Percentiles rank a stretch among this genome's conserved stretches.
Evolutionary conservation across 2,113 vertebrate species (phyloP).

Genomic region (Aptenodytes patagonicus): DNA sequence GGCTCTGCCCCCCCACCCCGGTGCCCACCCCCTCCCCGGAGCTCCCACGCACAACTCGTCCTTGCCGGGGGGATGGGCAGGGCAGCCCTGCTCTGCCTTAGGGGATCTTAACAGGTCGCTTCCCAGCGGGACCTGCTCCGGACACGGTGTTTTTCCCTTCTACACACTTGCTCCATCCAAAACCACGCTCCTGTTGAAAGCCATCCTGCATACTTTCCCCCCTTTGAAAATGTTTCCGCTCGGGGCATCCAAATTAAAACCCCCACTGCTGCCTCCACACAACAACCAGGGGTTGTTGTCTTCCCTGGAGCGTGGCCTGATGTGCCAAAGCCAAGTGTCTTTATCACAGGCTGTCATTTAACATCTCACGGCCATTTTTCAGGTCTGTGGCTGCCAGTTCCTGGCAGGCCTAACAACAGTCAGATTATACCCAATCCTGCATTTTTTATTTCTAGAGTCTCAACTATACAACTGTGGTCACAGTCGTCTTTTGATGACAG

Average conservation of each 20-base stretch:
- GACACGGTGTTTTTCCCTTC: background rate
- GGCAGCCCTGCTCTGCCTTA: background rate
- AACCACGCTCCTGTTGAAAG: background rate
- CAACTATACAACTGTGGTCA: background rate
- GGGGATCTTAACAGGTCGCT: background rate
- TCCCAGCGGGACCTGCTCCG: background rate
- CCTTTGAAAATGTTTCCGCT: background rate
- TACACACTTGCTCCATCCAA: background rate
- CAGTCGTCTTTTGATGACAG: background rate
- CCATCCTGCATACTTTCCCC: background rate
- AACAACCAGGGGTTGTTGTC: background rate
- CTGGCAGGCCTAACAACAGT: background rate
- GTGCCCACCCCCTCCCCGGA: background rate
- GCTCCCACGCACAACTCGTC: background rate
- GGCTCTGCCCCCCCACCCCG: background rate
- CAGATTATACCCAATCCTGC: background rate
- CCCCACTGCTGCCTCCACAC: background rate
- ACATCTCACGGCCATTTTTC: background rate
- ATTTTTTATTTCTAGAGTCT: background rate
- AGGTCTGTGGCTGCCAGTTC: background rate
- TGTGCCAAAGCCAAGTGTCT: background rate
- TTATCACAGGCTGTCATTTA: background rate
- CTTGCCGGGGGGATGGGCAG: background rate
- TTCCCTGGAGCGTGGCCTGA: background rate
- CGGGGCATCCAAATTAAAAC: background rate